These are phyloP conservation scores for Zaprionus africanus DNA, from an alignment of 1,140 invertebrate genomes.

Conservation along the genomic window DNA sequence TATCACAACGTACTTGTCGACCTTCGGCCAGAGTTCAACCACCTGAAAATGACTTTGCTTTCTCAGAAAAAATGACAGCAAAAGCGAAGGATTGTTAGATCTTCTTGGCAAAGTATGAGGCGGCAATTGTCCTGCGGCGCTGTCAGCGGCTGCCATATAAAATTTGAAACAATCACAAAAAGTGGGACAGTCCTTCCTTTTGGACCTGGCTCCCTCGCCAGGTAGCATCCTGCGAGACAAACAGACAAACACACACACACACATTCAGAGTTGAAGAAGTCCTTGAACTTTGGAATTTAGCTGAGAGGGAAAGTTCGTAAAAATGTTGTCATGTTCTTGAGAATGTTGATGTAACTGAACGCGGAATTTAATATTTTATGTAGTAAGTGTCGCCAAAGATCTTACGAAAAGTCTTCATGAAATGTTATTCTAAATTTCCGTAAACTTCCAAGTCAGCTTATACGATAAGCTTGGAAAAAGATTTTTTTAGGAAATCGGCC, in stretches of 20 bases:
- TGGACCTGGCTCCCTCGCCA: constrained; percentile 3
- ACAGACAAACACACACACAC: constrained; percentile 15
- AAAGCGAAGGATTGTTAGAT: constrained; percentile 24
- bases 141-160: constrained; percentile 18
- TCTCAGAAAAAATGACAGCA: constrained; percentile 4
- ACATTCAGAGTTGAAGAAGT: not conserved
- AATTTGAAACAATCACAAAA: constrained; percentile 45
- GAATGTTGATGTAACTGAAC: not conserved
- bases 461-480: constrained; percentile 14
- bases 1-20: constrained; percentile 12
- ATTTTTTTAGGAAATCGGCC: constrained; percentile 10
- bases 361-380: not conserved
- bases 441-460: constrained; percentile 10
- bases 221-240: constrained; percentile 2
- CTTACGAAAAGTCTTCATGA: not conserved
- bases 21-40: constrained; percentile 1
- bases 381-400: constrained; percentile 1
- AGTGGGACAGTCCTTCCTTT: constrained; percentile 10
- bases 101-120: not conserved
- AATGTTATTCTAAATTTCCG: constrained; percentile 5
- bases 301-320: constrained; percentile 20
- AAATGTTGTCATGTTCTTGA: constrained; percentile 23
- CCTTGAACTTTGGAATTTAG: constrained; percentile 57
- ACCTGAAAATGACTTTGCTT: not conserved
- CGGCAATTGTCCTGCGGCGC: constrained; percentile 27